A percentile compares a stretch with the other conserved stretches of the same genome.
These are phyloP conservation scores for Euplexia lucipara DNA, from an alignment of 2,888 invertebrate genomes.

Conservation along the genomic window DNA sequence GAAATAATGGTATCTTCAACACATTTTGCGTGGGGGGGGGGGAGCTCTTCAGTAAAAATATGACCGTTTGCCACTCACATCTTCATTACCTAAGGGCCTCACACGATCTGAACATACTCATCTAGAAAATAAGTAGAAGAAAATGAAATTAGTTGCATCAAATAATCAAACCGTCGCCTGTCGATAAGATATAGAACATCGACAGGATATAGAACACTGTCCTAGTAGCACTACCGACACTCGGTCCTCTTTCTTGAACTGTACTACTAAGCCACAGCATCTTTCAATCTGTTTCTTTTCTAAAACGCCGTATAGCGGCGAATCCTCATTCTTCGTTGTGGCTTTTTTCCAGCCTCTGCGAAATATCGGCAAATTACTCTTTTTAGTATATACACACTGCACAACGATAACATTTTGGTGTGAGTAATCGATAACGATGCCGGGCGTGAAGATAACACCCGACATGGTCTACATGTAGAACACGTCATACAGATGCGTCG, in stretches of 20 bases:
- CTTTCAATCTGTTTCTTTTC: conserved; percentile 20
- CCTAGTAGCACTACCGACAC: conserved; percentile 15
- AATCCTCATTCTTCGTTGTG: conserved; percentile 7
- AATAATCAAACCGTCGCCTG: conserved; percentile 6
- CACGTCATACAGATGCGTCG: conserved; percentile 31
- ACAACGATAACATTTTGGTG: conserved; percentile 13
- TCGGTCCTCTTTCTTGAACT: conserved; percentile 13
- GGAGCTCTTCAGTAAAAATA: conserved; percentile 6
- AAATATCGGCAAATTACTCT: conserved; percentile 6
- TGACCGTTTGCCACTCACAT: conserved; percentile 11
- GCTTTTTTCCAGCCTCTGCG: conserved; percentile 11
- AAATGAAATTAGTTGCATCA: conserved; percentile 26
- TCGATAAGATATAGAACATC: neutral
- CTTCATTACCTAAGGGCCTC: conserved; percentile 16
- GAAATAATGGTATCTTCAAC: neutral
- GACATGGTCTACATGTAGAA: conserved; percentile 5
- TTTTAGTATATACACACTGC: conserved; percentile 18
- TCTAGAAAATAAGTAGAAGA: conserved; percentile 36
- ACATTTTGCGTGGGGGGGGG: conserved; percentile 5
- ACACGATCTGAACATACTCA: conserved; percentile 25
- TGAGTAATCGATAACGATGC: conserved; percentile 27
- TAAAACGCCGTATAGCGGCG: conserved; percentile 11
- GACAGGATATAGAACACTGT: conserved; percentile 22
- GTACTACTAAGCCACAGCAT: conserved; percentile 1
- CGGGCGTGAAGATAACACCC: conserved; percentile 28